Percentiles rank a stretch among this genome's conserved stretches.
Conservation (phyloP, 2,113 vertebrate species). For the Amblyornis subalaris region DNA sequence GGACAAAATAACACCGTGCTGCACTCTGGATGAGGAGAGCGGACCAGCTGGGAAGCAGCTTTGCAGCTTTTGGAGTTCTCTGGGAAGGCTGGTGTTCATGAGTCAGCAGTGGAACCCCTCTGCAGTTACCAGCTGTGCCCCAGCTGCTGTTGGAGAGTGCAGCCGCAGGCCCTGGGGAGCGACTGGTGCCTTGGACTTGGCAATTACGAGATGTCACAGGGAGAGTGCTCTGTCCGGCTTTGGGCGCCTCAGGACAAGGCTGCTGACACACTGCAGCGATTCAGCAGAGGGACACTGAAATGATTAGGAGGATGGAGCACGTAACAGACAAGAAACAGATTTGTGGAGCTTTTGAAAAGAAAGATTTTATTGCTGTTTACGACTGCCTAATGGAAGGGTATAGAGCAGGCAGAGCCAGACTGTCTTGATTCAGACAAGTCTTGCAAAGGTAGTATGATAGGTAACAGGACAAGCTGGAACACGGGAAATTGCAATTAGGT, state of each 20-base stretch:
- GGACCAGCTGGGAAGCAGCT: background rate
- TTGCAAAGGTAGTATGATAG: background rate
- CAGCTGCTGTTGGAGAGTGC: background rate
- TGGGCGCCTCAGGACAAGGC: background rate
- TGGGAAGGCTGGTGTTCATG: background rate
- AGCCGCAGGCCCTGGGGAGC: fast-evolving
- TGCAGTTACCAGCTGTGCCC: background rate
- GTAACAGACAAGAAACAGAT: background rate
- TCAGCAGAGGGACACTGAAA: background rate
- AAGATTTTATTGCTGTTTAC: background rate
- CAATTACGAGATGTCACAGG: background rate
- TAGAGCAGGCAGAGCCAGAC: background rate
- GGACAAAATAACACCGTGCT: background rate
- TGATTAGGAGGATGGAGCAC: background rate
- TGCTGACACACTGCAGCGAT: background rate
- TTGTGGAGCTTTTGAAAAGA: background rate
- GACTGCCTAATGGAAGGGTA: background rate
- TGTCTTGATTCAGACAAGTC: background rate
- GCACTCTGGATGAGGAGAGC: background rate
- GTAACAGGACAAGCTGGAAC: background rate
- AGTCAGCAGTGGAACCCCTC: background rate
- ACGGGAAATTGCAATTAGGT: background rate
- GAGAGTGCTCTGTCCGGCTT: background rate
- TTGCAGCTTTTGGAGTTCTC: background rate
- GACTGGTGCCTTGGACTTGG: background rate